Percentiles rank a stretch among this genome's conserved stretches.
These are phyloP conservation scores for Heliconius eleuchia DNA, from an alignment of 1,140 invertebrate genomes.

Conservation along the genomic window DNA sequence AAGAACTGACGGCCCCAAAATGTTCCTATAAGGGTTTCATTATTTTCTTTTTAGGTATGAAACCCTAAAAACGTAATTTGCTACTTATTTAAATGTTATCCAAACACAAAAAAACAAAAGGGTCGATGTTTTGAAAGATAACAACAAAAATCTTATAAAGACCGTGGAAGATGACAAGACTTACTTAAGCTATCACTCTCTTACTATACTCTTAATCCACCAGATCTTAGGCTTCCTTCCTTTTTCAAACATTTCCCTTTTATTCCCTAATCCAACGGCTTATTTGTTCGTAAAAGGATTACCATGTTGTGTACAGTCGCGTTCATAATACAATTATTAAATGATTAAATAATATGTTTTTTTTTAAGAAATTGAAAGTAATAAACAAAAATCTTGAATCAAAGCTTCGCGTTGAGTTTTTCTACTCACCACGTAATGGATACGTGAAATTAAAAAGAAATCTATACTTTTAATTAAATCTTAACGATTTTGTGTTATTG, in stretches of 20 bases:
- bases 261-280: conserved; percentile 39
- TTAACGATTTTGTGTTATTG: too few species aligned
- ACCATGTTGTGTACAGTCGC: conserved; percentile 24
- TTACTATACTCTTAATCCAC: conserved; percentile 33
- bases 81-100: not conserved
- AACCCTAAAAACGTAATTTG: too few species aligned
- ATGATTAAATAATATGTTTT: not conserved
- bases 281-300: conserved; percentile 44
- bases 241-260: conserved; percentile 38
- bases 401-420: too few species aligned
- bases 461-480: too few species aligned
- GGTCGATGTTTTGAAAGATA: conserved; percentile 8
- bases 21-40: too few species aligned
- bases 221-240: conserved; percentile 40
- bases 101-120: not conserved
- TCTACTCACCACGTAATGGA: too few species aligned
- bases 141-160: conserved; percentile 23
- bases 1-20: too few species aligned
- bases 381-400: too few species aligned
- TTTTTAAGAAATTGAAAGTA: too few species aligned
- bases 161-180: conserved; percentile 20
- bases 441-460: too few species aligned
- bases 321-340: not conserved
- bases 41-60: too few species aligned
- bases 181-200: conserved; percentile 31